Base-by-base conservation (phyloP, 2,113 vertebrate species). In the Hylia prasina region DNA sequence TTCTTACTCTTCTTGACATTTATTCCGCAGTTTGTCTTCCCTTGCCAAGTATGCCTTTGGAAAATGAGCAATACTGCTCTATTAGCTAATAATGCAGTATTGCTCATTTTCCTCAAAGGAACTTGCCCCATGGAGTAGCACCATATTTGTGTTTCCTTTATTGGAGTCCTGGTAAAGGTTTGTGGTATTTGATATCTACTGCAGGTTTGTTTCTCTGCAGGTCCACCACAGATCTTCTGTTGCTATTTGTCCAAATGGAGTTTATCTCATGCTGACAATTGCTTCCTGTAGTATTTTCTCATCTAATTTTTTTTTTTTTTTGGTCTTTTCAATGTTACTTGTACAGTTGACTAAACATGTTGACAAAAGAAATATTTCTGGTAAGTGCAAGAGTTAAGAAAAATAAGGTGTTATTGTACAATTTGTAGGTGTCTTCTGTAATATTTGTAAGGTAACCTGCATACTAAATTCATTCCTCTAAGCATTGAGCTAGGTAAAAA, bases 1-100 rank as follows among this genome's bases (percentile, higher is more conserved):
- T 82, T 90, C 51, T 96, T 90, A 83, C 68, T 96, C 82, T 90
- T 96, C 79, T 86, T 96, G 92, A 95, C 88, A 33, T 96, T 64
- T 90, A 83, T 80, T 95, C 82, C 5, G 15, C 51, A 89, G 71
- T 60, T 83, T 31, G 17, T 86, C 81, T 92, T 92, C 57, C 35
- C 16, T 93, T 92, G 80, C 90, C 88, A 95, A 92, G 51, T 35
- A 76, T 79, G 50, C 53, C 77, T 95, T 44, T 87, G 90, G 90
- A 94, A 92, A 94, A 94, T 23, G 56, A 92, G 64, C 35, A 37
- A 42, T 63, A 48, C 35, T 61, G 2, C 35, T 25, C n/a, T 61
- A 48, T 82, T 54, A 76, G 47, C 60, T 78, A 42, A 48, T 61
- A 77, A 18, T 18, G 18, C 7, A 9, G n/a, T 47, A 48, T 28